Percentiles rank a stretch among this genome's conserved stretches.
Conservation (phyloP, 1,140 invertebrate genomes). For the Pogonomyrmex barbatus region DNA sequence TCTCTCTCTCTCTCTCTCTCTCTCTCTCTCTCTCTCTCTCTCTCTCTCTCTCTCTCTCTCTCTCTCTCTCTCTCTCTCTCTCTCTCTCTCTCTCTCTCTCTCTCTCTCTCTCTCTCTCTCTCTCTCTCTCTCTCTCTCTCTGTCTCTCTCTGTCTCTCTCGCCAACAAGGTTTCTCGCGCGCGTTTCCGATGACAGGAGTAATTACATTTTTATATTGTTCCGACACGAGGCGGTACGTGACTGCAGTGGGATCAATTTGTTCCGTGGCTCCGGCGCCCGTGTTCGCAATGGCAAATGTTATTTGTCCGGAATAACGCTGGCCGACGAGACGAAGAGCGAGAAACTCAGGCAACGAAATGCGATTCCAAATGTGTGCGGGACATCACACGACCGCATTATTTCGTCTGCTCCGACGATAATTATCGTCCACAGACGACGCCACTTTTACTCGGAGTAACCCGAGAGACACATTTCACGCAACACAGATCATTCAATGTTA, state of each 20-base stretch:
- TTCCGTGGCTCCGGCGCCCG: slow-evolving; percentile 67
- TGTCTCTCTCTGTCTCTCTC: background rate
- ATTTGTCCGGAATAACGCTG: slow-evolving; percentile 75
- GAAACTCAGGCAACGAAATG: slow-evolving; percentile 67
- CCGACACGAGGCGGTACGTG: slow-evolving; percentile 74
- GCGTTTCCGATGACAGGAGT: slow-evolving; percentile 77
- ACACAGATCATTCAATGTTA: no score
- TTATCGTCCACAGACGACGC: slow-evolving; percentile 42
- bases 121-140: no score
- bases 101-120: no score
- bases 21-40: no score
- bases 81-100: no score
- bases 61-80: no score
- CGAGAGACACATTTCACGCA: background rate
- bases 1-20: no score
- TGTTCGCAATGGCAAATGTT: slow-evolving; percentile 78
- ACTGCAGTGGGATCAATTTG: slow-evolving; percentile 78
- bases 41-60: no score
- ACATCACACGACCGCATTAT: slow-evolving; percentile 30
- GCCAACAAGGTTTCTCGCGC: slow-evolving; percentile 33
- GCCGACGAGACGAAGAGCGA: slow-evolving; percentile 63
- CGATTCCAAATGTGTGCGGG: slow-evolving; percentile 54
- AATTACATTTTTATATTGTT: slow-evolving; percentile 80
- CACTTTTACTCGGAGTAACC: slow-evolving; percentile 26
- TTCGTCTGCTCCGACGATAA: slow-evolving; percentile 28